phyloP scores from a whole-genome alignment of 2,797 vertebrate species.

The Gambelia wislizenii region DNA sequence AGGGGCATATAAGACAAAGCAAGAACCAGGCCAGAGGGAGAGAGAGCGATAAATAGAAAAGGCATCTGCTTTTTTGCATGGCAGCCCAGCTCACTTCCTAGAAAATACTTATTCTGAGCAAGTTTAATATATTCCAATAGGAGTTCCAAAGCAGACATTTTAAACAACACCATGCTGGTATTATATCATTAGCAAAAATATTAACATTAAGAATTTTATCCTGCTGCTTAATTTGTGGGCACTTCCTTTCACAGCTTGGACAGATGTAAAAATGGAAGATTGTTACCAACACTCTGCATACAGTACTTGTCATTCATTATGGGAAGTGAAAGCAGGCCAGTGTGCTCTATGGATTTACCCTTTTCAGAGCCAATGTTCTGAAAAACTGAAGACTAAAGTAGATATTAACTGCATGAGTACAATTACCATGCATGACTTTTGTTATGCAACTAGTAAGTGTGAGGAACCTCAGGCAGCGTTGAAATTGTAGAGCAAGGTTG shows the following conservation, averaged over 20 bases:
- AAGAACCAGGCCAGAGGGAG: no score
- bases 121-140: neutral
- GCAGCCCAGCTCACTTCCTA: neutral
- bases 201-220: neutral
- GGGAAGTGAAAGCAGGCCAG: neutral
- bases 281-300: neutral
- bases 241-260: neutral
- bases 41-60: no score
- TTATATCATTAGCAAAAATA: neutral
- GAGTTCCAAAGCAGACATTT: neutral
- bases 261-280: neutral
- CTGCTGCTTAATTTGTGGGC: neutral
- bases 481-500: neutral
- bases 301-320: neutral
- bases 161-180: neutral
- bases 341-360: neutral
- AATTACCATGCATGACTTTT: neutral
- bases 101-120: neutral
- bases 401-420: neutral
- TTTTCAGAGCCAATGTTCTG: neutral
- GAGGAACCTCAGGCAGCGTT: neutral
- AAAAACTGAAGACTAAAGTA: neutral
- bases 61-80: no score
- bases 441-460: neutral
- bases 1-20: no score